Conservation (phyloP, 2,888 invertebrate genomes). For the Lottia scabra region DNA sequence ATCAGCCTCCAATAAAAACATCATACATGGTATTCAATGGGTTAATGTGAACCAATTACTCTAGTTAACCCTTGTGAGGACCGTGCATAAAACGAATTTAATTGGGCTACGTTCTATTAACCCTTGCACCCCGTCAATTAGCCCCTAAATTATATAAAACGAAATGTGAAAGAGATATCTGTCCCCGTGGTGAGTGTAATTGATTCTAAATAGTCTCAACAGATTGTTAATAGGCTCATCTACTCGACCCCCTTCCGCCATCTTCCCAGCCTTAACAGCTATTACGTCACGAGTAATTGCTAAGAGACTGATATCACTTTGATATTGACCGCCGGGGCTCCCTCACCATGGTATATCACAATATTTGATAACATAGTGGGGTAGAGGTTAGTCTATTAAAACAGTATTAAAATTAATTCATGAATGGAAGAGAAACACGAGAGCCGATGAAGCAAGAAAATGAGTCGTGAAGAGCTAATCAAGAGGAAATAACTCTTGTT, state of each 20-base stretch:
- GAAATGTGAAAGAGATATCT: neutral
- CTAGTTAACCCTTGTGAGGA: too few species aligned
- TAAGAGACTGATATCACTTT: neutral
- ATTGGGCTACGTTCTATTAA: neutral
- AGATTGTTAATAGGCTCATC: conserved; percentile 1
- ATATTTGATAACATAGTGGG: neutral
- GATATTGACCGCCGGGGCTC: neutral
- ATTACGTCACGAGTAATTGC: neutral
- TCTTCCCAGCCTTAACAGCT: neutral
- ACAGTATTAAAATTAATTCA: neutral
- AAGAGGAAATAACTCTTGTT: too few species aligned
- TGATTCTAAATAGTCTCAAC: neutral
- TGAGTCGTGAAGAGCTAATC: neutral
- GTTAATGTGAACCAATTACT: too few species aligned
- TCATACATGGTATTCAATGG: too few species aligned
- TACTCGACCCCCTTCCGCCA: neutral
- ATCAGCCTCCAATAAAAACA: too few species aligned
- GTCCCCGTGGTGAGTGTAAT: neutral
- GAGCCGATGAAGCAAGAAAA: neutral
- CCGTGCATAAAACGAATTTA: neutral
- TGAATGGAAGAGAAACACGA: neutral
- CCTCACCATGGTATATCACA: neutral
- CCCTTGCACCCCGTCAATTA: neutral
- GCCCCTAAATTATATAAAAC: neutral
- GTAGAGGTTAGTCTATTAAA: neutral